These are phyloP conservation scores for Stylophora pistillata DNA, from an alignment of 64 coral and sea anemone genomes.

Conservation along the genomic window DNA sequence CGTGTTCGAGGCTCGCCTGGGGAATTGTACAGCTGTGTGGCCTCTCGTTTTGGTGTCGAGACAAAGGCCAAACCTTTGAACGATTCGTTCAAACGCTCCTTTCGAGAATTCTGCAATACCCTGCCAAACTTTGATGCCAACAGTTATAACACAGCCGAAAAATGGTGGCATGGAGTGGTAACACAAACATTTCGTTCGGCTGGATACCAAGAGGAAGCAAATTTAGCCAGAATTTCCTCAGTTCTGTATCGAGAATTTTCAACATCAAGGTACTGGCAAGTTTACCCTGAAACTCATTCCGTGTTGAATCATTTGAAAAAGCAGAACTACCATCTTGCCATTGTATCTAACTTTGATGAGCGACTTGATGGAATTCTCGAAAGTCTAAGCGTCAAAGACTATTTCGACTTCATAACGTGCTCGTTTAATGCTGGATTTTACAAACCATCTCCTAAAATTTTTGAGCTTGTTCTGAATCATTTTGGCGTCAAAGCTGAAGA, in stretches of 20 bases:
- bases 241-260: slow-evolving; percentile 63
- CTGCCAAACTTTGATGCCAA: slow-evolving; percentile 68
- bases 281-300: slow-evolving; percentile 61
- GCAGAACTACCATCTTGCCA: slow-evolving; percentile 42
- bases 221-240: slow-evolving; percentile 25
- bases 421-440: slow-evolving; percentile 67
- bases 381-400: slow-evolving; percentile 33
- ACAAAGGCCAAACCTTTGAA: slow-evolving; percentile 50
- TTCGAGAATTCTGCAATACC: slow-evolving; percentile 43
- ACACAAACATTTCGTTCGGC: slow-evolving; percentile 57
- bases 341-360: slow-evolving; percentile 86
- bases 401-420: slow-evolving; percentile 72
- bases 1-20: slow-evolving; percentile 77
- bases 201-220: slow-evolving; percentile 49
- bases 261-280: slow-evolving; percentile 41
- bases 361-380: slow-evolving; percentile 73
- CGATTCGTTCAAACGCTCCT: slow-evolving; percentile 41
- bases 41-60: slow-evolving; percentile 45
- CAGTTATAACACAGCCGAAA: slow-evolving; percentile 32
- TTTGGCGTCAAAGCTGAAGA: slow-evolving; percentile 50
- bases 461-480: slow-evolving; percentile 47
- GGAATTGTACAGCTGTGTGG: slow-evolving; percentile 68
- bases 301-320: slow-evolving; percentile 60
- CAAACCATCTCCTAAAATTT: slow-evolving; percentile 74
- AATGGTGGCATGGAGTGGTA: slow-evolving; percentile 70